Evolutionary conservation across 2,113 vertebrate genomes (phyloP), one percentile per base, ranked within the genome.

Genomic region (Callospermophilus lateralis): DNA sequence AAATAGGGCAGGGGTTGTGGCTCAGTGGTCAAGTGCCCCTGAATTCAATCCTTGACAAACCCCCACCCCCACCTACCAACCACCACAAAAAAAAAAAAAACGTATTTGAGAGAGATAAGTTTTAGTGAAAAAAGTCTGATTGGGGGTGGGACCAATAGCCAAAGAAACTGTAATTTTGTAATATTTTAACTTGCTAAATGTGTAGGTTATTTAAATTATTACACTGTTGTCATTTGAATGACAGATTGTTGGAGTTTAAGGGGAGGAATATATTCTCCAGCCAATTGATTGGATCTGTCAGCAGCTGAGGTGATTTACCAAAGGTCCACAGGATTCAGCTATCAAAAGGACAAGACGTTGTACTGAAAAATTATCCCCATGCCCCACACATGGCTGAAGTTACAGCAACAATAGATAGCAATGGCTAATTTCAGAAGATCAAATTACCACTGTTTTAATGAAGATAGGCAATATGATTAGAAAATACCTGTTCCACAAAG

Each of bases 181-280:
- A 72, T 45, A 68, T 80, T 96, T 94, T 63, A n/a, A n/a, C n/a
- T n/a, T n/a, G n/a, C n/a, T n/a, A 87, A 87, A 61, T 78, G 11
- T 42, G 2, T 45, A 24, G 24, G 3, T 45, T 77, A 19, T 87
- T 67, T 80, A 37, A 89, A 45, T 76, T 32, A 73, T 42, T n/a
- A 42, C 20, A 80, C 20, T 72, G 3, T 63, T 74, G 74, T n/a
- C 10, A 79, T 42, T 73, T 91, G 84, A 78, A 15, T 84, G 72
- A 16, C 7, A 67, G 65, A 30, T 84, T 76, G 8, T 42, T 94
- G 32, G 6, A 0, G 1, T 58, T 72, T 83, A 8, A 90, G 39
- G 20, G 26, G 26, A 88, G 55, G n/a, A 80, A 70, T 86, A 55
- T n/a, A 58, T 53, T 72, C 16, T 37, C 39, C 26, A 72, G 6